phyloP scores from a whole-genome alignment of 53 echinoderm and acorn worm species.

The Astropecten irregularis region DNA sequence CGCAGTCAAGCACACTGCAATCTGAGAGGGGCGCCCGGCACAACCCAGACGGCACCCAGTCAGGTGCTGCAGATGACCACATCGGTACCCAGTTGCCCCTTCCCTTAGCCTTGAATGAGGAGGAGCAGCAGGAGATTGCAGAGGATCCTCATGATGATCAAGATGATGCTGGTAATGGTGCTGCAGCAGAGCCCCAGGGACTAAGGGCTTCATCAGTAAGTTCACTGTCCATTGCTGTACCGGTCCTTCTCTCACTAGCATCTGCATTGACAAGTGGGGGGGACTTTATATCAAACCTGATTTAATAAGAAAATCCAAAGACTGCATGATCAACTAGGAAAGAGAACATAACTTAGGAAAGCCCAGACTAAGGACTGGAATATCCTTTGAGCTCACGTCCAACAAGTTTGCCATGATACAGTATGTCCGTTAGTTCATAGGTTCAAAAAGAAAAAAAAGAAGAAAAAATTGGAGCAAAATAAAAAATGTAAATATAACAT shows the following conservation, averaged over 20 bases:
- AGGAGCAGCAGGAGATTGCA: neutral
- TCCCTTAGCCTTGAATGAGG: neutral
- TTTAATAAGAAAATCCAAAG: no score
- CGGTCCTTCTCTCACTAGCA: neutral
- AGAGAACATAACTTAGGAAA: no score
- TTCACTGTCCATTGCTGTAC: neutral
- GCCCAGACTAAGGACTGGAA: no score
- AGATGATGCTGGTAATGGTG: neutral
- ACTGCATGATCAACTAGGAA: no score
- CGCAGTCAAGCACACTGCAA: neutral
- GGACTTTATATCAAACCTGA: neutral
- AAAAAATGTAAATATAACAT: no score
- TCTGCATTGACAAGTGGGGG: neutral
- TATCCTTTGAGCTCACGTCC: no score
- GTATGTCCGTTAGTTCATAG: no score
- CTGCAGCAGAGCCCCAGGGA: neutral
- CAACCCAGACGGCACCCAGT: neutral
- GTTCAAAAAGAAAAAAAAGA: no score
- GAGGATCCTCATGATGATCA: neutral
- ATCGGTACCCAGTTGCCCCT: neutral
- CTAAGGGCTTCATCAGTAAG: neutral
- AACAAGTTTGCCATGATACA: no score
- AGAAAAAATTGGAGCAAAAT: no score
- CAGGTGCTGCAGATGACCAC: neutral
- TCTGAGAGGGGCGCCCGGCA: neutral